A percentile compares a stretch with the other conserved stretches of the same genome.
Conservation (phyloP, 2,888 invertebrate genomes). For the Apeira syringaria region DNA sequence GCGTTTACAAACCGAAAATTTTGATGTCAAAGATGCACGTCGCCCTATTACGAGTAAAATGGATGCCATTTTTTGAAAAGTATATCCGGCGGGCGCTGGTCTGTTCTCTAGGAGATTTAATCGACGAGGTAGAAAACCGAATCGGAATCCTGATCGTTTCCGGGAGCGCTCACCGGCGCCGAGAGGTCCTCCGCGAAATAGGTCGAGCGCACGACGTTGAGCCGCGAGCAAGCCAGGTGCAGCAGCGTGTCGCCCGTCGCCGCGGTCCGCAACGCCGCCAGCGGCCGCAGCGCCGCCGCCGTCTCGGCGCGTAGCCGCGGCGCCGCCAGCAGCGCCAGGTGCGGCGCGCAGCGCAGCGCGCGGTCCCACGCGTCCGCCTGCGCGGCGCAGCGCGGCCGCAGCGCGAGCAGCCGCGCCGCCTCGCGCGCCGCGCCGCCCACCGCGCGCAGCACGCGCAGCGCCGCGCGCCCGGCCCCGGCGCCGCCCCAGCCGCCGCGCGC, state of each 20-base stretch:
- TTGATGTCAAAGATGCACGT: too few relatives aligned
- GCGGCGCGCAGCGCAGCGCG: constrained; percentile 89
- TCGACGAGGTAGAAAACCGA: too few relatives aligned
- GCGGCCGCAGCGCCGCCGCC: constrained; percentile 30
- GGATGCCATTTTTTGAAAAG: too few relatives aligned
- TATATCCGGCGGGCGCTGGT: too few relatives aligned
- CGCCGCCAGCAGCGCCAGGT: constrained; percentile 88
- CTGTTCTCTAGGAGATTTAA: too few relatives aligned
- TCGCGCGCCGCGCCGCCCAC: constrained; percentile 83
- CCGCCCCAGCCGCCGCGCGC: constrained; percentile 82
- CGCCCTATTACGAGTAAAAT: too few relatives aligned
- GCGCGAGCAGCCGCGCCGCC: constrained; percentile 75
- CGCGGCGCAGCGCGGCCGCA: constrained; percentile 88
- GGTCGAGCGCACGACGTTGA: constrained; percentile 90
- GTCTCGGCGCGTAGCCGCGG: constrained; percentile 51
- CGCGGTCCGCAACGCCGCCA: constrained; percentile 84
- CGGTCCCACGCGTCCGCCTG: constrained; percentile 93
- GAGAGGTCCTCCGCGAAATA: constrained; percentile 77
- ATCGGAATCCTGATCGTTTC: too few relatives aligned
- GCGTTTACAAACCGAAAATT: too few relatives aligned
- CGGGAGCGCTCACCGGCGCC: neutral
- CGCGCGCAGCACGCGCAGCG: constrained; percentile 85
- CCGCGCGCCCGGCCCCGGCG: constrained; percentile 61
- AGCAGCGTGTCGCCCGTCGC: constrained; percentile 91
- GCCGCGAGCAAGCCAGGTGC: constrained; percentile 90